Conservation (phyloP, 2,797 vertebrate species). For the Brachymystax lenok region DNA sequence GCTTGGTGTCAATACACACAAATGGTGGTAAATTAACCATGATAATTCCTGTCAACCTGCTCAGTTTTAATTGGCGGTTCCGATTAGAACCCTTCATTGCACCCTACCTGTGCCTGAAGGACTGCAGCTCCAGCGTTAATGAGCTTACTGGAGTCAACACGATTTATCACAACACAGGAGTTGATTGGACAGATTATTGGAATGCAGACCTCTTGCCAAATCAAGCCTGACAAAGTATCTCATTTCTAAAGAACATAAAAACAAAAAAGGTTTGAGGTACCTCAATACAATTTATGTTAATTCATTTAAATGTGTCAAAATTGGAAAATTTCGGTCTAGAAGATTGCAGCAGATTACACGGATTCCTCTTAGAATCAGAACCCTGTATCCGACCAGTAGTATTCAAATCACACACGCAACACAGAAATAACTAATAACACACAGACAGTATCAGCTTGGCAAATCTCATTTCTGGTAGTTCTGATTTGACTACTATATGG, state of each 20-base stretch:
- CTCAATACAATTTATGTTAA: constrained; percentile 1
- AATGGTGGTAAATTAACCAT: constrained; percentile 30
- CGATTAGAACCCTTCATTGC: background rate
- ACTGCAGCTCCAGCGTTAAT: background rate
- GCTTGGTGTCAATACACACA: constrained; percentile 25
- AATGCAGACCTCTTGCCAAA: background rate
- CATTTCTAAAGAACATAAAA: background rate
- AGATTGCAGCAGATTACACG: constrained; percentile 31
- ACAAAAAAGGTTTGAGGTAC: background rate
- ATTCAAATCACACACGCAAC: constrained; percentile 43
- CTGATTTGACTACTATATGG: background rate
- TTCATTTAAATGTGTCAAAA: constrained; percentile 28
- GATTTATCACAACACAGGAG: background rate
- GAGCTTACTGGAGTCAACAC: background rate
- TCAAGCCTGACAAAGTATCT: background rate
- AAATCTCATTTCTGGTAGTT: background rate
- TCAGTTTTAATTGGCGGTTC: constrained; percentile 7
- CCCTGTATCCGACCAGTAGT: constrained; percentile 10
- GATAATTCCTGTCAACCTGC: constrained; percentile 38
- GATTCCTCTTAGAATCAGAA: constrained; percentile 41
- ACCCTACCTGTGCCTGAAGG: background rate
- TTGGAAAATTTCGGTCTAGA: background rate
- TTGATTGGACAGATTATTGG: background rate
- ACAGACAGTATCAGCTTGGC: constrained; percentile 2
- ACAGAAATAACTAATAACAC: constrained; percentile 12